Percentiles rank a stretch among this genome's conserved stretches.
phyloP scores from a whole-genome alignment of 2,797 vertebrate genomes.

The Apogon hyalosoma region DNA sequence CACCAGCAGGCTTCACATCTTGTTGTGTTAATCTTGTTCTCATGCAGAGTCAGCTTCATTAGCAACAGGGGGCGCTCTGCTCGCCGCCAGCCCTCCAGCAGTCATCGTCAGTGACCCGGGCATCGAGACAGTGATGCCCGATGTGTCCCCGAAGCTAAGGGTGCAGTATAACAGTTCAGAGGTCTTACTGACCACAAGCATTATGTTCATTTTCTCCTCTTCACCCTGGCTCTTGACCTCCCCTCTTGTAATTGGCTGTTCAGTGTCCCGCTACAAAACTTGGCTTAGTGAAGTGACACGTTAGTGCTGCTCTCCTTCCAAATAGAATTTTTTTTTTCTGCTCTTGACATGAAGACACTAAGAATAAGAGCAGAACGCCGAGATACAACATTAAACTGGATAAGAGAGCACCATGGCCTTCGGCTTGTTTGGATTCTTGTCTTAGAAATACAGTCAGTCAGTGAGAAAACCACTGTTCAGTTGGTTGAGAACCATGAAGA shows the following conservation, averaged over 20 bases:
- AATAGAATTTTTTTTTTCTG: not conserved
- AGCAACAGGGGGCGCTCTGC: not conserved
- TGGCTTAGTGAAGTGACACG: constrained; percentile 13
- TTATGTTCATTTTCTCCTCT: not conserved
- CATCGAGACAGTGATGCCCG: not conserved
- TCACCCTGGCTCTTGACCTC: constrained; percentile 5
- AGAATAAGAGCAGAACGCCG: not conserved
- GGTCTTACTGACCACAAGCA: not conserved
- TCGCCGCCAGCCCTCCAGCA: not conserved
- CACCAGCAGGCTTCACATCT: constrained; percentile 1
- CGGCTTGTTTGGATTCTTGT: not conserved
- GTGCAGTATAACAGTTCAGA: not conserved
- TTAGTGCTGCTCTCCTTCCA: not conserved
- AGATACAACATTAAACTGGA: constrained; percentile 5
- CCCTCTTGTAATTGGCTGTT: constrained; percentile 6
- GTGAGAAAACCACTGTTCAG: not conserved
- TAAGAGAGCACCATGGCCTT: not conserved
- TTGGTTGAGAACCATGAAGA: not conserved
- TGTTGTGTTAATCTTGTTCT: not conserved
- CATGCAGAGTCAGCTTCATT: constrained; percentile 3
- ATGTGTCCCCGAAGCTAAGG: not conserved
- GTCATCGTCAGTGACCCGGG: not conserved
- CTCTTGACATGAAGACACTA: not conserved
- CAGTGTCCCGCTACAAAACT: constrained; percentile 6
- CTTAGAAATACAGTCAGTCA: not conserved